These are phyloP conservation scores for Ferdinandea cuprea DNA, from an alignment of 2,888 invertebrate genomes.

Conservation along the genomic window DNA sequence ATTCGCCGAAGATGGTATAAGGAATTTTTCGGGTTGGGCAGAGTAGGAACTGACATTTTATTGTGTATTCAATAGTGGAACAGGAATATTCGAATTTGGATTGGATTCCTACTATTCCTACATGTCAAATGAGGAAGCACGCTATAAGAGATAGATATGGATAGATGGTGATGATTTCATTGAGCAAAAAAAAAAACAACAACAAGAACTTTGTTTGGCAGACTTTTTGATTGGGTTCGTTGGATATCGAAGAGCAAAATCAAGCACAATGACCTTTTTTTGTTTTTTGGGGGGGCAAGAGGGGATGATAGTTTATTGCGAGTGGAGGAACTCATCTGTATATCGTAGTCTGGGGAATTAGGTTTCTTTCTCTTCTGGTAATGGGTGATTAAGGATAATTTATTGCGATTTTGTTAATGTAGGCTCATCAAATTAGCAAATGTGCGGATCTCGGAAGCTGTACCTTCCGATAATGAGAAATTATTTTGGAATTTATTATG, in stretches of 20 bases:
- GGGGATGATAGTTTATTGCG: slow-evolving; percentile 38
- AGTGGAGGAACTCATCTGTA: slow-evolving; percentile 9
- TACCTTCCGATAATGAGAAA: no score
- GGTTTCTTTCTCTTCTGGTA: no score
- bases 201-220: slow-evolving; percentile 51
- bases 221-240: slow-evolving; percentile 36
- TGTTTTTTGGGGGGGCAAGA: no score
- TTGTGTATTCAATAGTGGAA: slow-evolving; percentile 38
- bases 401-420: slow-evolving; percentile 30
- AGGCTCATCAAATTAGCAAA: slow-evolving; percentile 28
- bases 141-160: slow-evolving; percentile 7
- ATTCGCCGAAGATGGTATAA: neutral
- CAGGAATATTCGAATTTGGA: slow-evolving; percentile 48
- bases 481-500: no score
- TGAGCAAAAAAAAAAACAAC: slow-evolving; percentile 30
- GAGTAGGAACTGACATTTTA: slow-evolving; percentile 12
- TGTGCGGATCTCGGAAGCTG: no score
- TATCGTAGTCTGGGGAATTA: slow-evolving; percentile 7
- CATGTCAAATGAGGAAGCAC: slow-evolving; percentile 51
- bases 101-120: slow-evolving; percentile 41
- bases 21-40: slow-evolving; percentile 11
- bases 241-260: slow-evolving; percentile 1
- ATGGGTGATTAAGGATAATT: slow-evolving; percentile 46
- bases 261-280: slow-evolving; percentile 42
- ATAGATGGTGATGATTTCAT: slow-evolving; percentile 23